These are phyloP conservation scores for Chironomus striatipennis DNA, from an alignment of 1,140 invertebrate species.

Conservation along the genomic window DNA sequence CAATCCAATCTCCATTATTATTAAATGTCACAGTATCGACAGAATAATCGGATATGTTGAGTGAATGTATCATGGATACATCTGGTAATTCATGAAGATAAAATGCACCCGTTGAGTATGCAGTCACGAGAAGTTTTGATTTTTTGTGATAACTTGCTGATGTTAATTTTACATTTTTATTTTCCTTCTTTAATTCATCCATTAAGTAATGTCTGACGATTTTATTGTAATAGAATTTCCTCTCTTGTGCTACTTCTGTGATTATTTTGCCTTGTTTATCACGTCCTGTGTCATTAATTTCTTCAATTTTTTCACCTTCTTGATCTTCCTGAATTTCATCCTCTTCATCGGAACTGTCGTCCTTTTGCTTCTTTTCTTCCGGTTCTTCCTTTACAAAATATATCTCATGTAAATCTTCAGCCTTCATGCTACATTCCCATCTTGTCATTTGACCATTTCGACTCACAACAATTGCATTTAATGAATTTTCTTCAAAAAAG, in stretches of 20 bases:
- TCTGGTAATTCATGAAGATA: conserved; percentile 89
- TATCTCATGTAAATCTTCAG: conserved; percentile 48
- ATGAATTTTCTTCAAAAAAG: conserved; percentile 79
- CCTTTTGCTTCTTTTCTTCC: conserved; percentile 41
- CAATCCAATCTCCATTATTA: conserved; percentile 88
- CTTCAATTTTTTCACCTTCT: conserved; percentile 47
- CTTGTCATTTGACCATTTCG: conserved; percentile 63
- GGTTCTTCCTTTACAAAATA: conserved; percentile 30
- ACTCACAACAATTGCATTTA: conserved; percentile 71
- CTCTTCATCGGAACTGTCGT: conserved; percentile 41
- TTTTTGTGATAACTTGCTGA: conserved; percentile 70
- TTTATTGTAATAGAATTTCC: conserved; percentile 57
- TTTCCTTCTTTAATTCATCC: conserved; percentile 54
- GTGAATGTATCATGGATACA: conserved; percentile 82
- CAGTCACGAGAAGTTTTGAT: conserved; percentile 68
- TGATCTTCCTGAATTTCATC: conserved; percentile 47
- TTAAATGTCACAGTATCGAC: conserved; percentile 79
- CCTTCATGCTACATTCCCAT: conserved; percentile 78
- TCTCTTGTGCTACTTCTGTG: conserved; percentile 32
- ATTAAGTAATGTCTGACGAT: conserved; percentile 60
- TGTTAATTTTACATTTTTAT: conserved; percentile 54
- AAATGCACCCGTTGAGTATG: conserved; percentile 75
- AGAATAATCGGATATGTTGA: conserved; percentile 72
- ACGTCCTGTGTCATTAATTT: conserved; percentile 29
- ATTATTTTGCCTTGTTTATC: conserved; percentile 30